A percentile compares a stretch with the other conserved stretches of the same genome.
Conservation (phyloP, 2,113 vertebrate genomes). For the Atrichornis clamosus region DNA sequence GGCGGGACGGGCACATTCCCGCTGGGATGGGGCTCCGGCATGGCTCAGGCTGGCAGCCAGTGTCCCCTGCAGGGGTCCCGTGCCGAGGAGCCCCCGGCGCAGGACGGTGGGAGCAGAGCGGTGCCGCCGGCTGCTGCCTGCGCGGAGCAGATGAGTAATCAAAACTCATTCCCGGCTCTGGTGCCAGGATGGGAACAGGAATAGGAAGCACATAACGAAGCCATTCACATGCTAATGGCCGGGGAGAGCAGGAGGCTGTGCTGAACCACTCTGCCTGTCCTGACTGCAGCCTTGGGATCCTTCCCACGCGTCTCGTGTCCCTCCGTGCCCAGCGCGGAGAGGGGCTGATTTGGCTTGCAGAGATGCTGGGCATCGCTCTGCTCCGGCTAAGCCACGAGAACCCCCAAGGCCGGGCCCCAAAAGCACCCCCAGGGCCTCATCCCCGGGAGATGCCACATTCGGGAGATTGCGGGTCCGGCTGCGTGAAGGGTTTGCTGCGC, state of each 20-base stretch:
- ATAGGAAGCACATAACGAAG: not conserved
- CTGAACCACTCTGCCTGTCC: not conserved
- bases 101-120: fast-evolving
- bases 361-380: not conserved
- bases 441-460: fast-evolving
- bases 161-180: not conserved
- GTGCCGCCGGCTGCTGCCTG: not conserved
- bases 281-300: not conserved
- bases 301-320: fast-evolving
- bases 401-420: not conserved
- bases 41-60: not conserved
- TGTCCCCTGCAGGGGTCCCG: fast-evolving
- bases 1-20: not conserved
- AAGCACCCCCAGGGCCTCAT: not conserved
- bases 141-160: not conserved
- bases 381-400: not conserved
- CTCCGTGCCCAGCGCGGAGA: fast-evolving
- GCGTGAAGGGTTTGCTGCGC: not conserved
- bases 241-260: not conserved
- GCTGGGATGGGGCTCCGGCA: not conserved
- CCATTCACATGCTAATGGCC: not conserved
- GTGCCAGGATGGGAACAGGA: not conserved
- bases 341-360: not conserved
- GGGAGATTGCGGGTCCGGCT: fast-evolving
- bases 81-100: fast-evolving